A percentile compares a stretch with the other conserved stretches of the same genome.
These are phyloP conservation scores for Eurytemora carolleeae DNA, from an alignment of 1,140 invertebrate species.

Conservation along the genomic window DNA sequence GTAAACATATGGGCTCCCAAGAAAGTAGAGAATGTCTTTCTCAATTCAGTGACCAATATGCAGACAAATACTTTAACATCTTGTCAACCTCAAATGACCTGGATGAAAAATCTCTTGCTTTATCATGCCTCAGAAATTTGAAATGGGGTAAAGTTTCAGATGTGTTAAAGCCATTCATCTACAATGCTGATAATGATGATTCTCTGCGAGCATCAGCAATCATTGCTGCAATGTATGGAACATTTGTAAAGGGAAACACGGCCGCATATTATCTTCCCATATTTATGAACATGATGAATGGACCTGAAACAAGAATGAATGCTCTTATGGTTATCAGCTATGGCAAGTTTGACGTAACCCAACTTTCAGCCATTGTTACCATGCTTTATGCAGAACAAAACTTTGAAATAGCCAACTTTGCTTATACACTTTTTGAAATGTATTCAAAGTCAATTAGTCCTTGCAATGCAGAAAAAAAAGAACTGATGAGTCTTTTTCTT, in stretches of 20 bases:
- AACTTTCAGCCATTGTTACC: conserved; percentile 2
- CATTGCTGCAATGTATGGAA: neutral
- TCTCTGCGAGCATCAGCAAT: neutral
- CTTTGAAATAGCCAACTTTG: conserved; percentile 13
- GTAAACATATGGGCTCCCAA: neutral
- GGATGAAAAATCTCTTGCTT: neutral
- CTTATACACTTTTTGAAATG: conserved; percentile 7
- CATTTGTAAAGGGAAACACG: neutral
- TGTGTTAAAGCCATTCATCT: neutral
- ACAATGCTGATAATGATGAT: neutral
- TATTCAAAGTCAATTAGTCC: conserved; percentile 6
- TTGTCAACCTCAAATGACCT: neutral
- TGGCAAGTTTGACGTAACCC: neutral
- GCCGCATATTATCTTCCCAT: neutral
- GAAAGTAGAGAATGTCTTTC: conserved; percentile 3
- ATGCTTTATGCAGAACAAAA: conserved; percentile 6
- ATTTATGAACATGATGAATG: neutral
- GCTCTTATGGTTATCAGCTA: neutral
- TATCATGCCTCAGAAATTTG: conserved; percentile 1
- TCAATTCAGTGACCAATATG: neutral
- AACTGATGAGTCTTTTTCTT: conserved; percentile 2
- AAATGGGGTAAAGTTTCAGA: neutral
- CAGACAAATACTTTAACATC: conserved; percentile 4
- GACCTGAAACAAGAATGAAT: neutral
- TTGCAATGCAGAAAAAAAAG: neutral